phyloP scores from a whole-genome alignment of 2,888 invertebrate genomes.

The Uropetala carovei region DNA sequence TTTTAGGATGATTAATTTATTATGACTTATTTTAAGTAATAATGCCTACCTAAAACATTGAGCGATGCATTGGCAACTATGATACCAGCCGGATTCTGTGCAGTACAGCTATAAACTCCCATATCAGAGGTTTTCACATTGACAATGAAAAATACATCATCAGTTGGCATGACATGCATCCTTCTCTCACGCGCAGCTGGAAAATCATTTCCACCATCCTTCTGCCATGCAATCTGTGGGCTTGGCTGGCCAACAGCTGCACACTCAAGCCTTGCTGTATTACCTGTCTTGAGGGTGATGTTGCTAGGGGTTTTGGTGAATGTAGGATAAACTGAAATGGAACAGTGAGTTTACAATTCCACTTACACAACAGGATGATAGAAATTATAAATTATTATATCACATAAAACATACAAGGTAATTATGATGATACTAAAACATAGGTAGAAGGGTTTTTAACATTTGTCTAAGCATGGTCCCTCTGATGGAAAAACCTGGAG shows the following conservation, averaged over 20 bases:
- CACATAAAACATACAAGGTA: neutral
- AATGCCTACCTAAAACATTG: constrained; percentile 80
- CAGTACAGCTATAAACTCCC: constrained; percentile 95
- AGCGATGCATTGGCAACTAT: constrained; percentile 92
- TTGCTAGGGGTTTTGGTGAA: constrained; percentile 91
- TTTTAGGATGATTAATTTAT: neutral
- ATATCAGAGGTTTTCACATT: constrained; percentile 92
- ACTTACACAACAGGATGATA: constrained; percentile 9
- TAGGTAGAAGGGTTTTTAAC: neutral
- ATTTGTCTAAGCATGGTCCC: neutral
- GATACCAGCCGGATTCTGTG: constrained; percentile 91
- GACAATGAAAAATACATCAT: constrained; percentile 95
- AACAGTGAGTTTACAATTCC: constrained; percentile 66
- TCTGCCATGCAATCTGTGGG: constrained; percentile 93
- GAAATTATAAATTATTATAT: no score
- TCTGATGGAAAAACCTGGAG: no score
- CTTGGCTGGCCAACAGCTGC: constrained; percentile 92
- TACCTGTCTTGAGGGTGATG: constrained; percentile 89
- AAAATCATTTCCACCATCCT: constrained; percentile 95
- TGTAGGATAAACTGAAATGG: constrained; percentile 84
- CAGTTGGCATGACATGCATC: constrained; percentile 94
- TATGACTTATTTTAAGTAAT: neutral
- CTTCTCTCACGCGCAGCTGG: constrained; percentile 95
- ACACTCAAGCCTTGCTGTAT: constrained; percentile 92
- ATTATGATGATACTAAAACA: neutral